A percentile compares a stretch with the other conserved stretches of the same genome.
Evolutionary conservation across 2,113 vertebrate species (phyloP).

Genomic region (Alosa alosa): DNA sequence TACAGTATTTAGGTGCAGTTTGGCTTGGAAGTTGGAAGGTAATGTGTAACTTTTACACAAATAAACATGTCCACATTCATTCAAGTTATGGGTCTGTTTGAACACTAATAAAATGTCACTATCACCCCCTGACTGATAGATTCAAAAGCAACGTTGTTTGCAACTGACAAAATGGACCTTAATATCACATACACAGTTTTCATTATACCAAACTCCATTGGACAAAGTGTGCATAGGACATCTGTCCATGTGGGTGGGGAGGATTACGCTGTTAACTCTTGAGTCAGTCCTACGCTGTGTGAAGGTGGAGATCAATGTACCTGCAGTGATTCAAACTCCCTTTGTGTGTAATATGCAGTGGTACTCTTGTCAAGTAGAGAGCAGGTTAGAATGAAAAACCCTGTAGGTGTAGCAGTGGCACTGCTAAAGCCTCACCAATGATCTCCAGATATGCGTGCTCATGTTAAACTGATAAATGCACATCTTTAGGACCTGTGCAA

Average conservation of each 20-base stretch:
- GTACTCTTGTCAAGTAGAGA: neutral
- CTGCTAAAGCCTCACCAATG: neutral
- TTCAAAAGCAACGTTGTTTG: no score
- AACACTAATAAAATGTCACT: no score
- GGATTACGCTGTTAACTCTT: neutral
- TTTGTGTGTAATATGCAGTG: neutral
- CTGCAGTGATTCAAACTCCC: neutral
- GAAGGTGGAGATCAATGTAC: neutral
- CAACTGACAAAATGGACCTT: no score
- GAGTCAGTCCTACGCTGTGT: neutral
- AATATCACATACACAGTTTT: no score
- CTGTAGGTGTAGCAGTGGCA: neutral
- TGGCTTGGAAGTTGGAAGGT: neutral
- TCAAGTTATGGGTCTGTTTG: neutral
- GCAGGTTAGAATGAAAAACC: neutral
- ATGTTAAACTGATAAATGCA: neutral
- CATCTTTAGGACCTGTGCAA: neutral
- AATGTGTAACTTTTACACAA: neutral
- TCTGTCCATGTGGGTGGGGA: neutral
- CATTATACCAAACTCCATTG: no score
- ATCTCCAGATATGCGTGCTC: neutral
- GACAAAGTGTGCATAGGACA: neutral
- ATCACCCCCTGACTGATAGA: neutral
- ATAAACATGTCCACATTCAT: neutral
- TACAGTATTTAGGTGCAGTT: neutral